Percentiles rank a stretch among this genome's conserved stretches.
Conservation (phyloP, 37 sponge, comb jelly and placozoan species). For the Cliona cf. orientalis region DNA sequence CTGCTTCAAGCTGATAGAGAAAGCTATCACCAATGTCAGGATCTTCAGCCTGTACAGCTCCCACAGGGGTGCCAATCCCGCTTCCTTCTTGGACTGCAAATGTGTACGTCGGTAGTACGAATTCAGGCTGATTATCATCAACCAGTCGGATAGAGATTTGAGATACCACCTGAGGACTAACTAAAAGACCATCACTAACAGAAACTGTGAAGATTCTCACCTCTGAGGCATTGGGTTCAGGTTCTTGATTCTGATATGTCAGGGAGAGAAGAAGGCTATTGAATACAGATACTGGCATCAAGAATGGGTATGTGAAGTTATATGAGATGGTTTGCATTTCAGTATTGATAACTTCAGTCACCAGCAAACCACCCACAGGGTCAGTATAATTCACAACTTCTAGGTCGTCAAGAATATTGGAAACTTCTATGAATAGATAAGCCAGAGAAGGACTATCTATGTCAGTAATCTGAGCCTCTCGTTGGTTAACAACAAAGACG, state of each 20-base stretch:
- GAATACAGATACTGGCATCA: background rate
- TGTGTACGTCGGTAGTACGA: background rate
- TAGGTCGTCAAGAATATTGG: slow-evolving; percentile 20
- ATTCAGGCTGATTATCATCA: slow-evolving; percentile 45
- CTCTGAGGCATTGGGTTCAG: slow-evolving; percentile 43
- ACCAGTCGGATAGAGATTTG: slow-evolving; percentile 20
- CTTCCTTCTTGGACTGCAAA: slow-evolving; percentile 21
- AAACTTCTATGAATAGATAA: slow-evolving; percentile 13
- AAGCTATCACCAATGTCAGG: slow-evolving; percentile 42
- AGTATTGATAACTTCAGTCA: background rate
- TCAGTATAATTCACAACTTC: slow-evolving; percentile 30
- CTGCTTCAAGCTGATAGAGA: slow-evolving; percentile 16
- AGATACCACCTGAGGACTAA: slow-evolving; percentile 7
- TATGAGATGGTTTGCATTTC: background rate
- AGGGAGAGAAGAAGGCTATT: slow-evolving; percentile 14
- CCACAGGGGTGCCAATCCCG: slow-evolving; percentile 9
- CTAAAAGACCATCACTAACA: slow-evolving; percentile 40
- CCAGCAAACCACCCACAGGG: slow-evolving; percentile 2
- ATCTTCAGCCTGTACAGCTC: slow-evolving; percentile 42
- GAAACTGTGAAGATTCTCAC: slow-evolving; percentile 30
- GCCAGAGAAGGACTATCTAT: slow-evolving; percentile 52
- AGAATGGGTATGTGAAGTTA: slow-evolving; percentile 10
- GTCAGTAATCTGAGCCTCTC: slow-evolving; percentile 40
- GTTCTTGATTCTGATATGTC: slow-evolving; percentile 48
- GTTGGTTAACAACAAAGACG: slow-evolving; percentile 36